Percentiles rank a stretch among this genome's conserved stretches.
These are phyloP conservation scores for Anas capensis DNA, from an alignment of 2,797 vertebrate species.

Conservation along the genomic window DNA sequence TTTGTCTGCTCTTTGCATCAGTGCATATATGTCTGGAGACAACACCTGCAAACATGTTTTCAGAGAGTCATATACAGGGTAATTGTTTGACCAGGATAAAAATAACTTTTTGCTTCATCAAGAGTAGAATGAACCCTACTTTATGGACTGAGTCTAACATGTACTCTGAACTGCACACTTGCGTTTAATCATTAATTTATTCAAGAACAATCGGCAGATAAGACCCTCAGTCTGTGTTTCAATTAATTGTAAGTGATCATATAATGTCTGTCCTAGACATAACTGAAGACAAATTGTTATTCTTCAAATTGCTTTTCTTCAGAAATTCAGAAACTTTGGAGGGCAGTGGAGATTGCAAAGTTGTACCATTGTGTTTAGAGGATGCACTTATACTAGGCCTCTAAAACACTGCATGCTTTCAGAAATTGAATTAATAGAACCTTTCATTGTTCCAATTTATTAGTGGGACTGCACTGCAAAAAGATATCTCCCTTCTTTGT, in stretches of 20 bases:
- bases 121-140: not conserved
- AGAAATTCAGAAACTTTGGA: constrained; percentile 11
- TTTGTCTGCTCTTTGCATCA: not conserved
- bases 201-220: constrained; percentile 14
- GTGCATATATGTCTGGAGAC: not conserved
- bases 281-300: not conserved
- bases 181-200: constrained; percentile 35
- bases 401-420: constrained; percentile 27
- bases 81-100: not conserved
- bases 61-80: not conserved
- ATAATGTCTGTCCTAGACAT: not conserved
- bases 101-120: not conserved
- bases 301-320: not conserved
- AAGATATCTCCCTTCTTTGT: constrained; percentile 19
- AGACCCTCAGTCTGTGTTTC: not conserved
- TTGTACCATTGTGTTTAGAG: constrained; percentile 27
- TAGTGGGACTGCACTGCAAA: constrained; percentile 36
- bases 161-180: not conserved
- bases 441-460: constrained; percentile 42
- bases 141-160: not conserved
- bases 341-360: not conserved
- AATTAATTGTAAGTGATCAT: not conserved
- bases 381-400: constrained; percentile 12
- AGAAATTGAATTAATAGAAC: constrained; percentile 52
- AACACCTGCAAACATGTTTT: not conserved